Percentiles rank a stretch among this genome's conserved stretches.
Evolutionary conservation across 2,113 vertebrate species (phyloP).

Genomic region (Lasiurus borealis): DNA sequence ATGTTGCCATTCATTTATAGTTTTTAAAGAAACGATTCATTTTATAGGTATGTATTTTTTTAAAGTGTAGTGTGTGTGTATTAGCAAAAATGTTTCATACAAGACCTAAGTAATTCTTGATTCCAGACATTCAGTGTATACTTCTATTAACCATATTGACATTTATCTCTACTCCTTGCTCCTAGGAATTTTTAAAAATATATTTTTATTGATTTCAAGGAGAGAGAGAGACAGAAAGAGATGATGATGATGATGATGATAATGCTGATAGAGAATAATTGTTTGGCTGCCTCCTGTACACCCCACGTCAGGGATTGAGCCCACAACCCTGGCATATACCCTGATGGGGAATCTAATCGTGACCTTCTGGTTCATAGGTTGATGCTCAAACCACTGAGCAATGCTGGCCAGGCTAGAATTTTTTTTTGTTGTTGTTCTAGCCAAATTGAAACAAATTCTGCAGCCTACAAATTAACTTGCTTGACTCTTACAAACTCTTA

Average conservation of each 20-base stretch:
- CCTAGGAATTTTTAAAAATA: not conserved
- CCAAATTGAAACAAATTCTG: conserved; percentile 34
- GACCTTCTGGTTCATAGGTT: no score
- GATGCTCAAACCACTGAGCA: no score
- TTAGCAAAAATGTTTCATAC: not conserved
- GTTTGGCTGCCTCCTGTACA: no score
- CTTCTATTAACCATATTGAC: not conserved
- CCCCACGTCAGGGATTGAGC: no score
- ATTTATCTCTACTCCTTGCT: conserved; percentile 8
- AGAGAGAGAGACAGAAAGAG: no score
- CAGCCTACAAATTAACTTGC: conserved; percentile 48
- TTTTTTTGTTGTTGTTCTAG: not conserved
- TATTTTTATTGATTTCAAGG: no score
- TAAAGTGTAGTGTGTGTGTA: not conserved
- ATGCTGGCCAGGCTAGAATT: no score
- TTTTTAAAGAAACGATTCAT: conserved; percentile 50
- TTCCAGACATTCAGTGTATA: conserved; percentile 12
- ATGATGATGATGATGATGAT: no score
- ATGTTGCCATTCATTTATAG: conserved; percentile 24
- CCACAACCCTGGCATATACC: no score
- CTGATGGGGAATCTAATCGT: no score
- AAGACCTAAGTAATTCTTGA: conserved; percentile 35
- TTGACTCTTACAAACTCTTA: conserved; percentile 9
- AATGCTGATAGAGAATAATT: no score
- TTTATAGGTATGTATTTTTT: not conserved